Conservation (phyloP, 2,888 invertebrate genomes). For the Ellobium chinense region DNA sequence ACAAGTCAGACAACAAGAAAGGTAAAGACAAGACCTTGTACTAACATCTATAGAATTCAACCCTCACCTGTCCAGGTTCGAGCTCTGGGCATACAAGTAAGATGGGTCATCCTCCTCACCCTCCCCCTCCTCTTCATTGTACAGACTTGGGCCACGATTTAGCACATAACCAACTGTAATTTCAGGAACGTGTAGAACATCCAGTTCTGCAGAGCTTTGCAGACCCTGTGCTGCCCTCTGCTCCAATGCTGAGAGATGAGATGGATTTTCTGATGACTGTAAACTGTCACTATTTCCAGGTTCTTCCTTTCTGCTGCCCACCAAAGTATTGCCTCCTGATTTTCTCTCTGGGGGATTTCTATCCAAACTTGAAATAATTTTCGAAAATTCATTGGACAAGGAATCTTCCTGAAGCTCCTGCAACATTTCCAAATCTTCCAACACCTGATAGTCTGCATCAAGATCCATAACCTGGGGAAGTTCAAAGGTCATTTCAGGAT, state of each 20-base stretch:
- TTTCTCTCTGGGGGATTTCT: neutral
- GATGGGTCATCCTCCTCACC: neutral
- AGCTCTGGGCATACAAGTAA: neutral
- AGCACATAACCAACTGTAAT: neutral
- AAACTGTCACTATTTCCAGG: neutral
- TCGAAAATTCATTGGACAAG: conserved; percentile 20
- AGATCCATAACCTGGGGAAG: neutral
- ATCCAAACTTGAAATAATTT: neutral
- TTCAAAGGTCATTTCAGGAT: neutral
- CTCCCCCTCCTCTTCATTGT: neutral
- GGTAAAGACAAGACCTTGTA: no score
- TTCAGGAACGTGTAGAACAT: neutral
- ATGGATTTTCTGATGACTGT: neutral
- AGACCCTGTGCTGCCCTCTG: neutral
- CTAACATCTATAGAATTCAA: no score
- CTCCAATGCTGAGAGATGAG: neutral
- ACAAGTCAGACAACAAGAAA: no score
- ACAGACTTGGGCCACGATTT: neutral
- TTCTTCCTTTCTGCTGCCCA: neutral
- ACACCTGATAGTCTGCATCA: conserved; percentile 27
- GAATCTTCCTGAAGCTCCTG: conserved; percentile 23
- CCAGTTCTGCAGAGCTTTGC: neutral
- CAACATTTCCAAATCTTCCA: conserved; percentile 36
- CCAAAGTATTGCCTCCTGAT: neutral
- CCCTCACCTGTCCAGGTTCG: conserved; percentile 27